Percentiles rank a stretch among this genome's conserved stretches.
Evolutionary conservation across 2,113 vertebrate genomes (phyloP).

Genomic region (Bos indicus): DNA sequence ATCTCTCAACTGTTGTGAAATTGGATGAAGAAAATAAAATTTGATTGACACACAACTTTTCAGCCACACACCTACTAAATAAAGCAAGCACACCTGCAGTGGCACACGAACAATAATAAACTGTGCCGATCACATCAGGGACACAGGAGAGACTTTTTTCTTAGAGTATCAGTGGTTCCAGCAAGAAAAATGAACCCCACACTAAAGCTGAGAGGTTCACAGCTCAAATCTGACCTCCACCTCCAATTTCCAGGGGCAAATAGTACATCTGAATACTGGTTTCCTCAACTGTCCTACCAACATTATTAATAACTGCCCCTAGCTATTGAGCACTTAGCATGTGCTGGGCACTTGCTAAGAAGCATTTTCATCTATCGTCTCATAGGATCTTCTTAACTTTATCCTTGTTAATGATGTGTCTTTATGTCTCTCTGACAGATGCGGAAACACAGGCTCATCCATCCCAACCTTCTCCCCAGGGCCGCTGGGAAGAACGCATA

Average conservation of each 20-base stretch:
- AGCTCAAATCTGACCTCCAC: neutral
- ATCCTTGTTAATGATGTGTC: rapidly evolving
- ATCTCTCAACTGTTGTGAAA: neutral
- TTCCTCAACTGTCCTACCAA: no score
- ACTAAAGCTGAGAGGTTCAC: neutral
- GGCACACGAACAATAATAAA: no score
- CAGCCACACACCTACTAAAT: neutral
- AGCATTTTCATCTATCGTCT: neutral
- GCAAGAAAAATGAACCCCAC: neutral
- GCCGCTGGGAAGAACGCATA: neutral
- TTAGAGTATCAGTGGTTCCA: neutral
- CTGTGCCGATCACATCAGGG: neutral
- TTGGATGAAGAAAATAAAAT: neutral
- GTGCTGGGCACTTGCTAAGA: neutral
- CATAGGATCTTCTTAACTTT: neutral
- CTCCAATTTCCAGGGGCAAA: neutral
- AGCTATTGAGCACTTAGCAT: neutral
- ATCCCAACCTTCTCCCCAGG: neutral
- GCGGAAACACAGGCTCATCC: neutral
- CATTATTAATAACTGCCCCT: rapidly evolving
- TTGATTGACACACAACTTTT: neutral
- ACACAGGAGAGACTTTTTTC: neutral
- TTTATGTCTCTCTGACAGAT: rapidly evolving
- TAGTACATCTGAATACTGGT: neutral
- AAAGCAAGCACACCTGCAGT: neutral